phyloP scores from a whole-genome alignment of 2,888 invertebrate species.

The Neocrepidodera transversa region DNA sequence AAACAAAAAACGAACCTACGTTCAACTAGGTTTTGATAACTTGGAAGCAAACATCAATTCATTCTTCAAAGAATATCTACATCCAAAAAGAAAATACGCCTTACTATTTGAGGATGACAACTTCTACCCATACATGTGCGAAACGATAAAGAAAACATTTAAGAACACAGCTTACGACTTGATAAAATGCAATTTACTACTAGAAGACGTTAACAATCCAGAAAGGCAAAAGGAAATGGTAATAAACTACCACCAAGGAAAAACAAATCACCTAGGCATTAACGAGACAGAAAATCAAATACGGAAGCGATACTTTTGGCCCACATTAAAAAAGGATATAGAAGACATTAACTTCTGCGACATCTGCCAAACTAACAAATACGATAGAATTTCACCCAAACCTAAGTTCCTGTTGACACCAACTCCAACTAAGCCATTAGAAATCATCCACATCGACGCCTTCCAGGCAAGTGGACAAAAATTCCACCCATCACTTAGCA shows the following conservation, averaged over 20 bases:
- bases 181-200: slow-evolving; percentile 4
- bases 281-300: slow-evolving; percentile 12
- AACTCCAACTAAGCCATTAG: slow-evolving; percentile 10
- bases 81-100: too few species aligned
- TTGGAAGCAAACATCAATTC: too few species aligned
- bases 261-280: slow-evolving; percentile 12
- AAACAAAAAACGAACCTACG: too few species aligned
- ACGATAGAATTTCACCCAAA: slow-evolving; percentile 10
- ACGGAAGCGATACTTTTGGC: background rate
- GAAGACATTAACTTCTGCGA: background rate
- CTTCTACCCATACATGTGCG: too few species aligned
- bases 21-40: too few species aligned
- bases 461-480: too few species aligned
- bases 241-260: slow-evolving; percentile 11
- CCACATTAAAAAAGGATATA: background rate
- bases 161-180: background rate
- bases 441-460: slow-evolving; percentile 17
- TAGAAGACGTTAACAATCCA: background rate
- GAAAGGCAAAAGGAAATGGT: slow-evolving; percentile 2
- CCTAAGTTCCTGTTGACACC: slow-evolving; percentile 10
- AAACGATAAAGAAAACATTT: background rate
- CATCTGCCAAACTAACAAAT: slow-evolving; percentile 8
- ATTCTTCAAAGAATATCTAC: too few species aligned
- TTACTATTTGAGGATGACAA: too few species aligned
- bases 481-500: too few species aligned